Conservation (phyloP, 2,888 invertebrate genomes). For the Rhopalosiphum nymphaeae region DNA sequence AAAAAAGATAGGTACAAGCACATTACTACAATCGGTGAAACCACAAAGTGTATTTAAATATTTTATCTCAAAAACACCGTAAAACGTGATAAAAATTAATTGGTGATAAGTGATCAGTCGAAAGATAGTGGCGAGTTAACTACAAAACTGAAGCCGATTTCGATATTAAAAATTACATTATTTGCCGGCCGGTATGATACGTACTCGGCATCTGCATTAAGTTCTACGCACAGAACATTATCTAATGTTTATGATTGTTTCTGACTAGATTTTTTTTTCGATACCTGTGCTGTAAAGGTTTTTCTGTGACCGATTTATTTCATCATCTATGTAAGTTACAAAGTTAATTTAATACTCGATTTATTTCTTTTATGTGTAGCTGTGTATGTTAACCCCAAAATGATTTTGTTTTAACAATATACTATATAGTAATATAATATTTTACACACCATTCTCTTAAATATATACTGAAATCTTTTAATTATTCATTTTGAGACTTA, state of each 20-base stretch:
- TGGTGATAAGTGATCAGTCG: too few relatives aligned
- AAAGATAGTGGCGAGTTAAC: too few relatives aligned
- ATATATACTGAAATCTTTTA: neutral
- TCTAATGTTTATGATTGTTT: neutral
- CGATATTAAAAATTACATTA: neutral
- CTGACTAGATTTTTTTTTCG: neutral
- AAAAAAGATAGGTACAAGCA: too few relatives aligned
- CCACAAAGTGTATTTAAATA: too few relatives aligned
- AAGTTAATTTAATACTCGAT: neutral
- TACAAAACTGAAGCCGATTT: too few relatives aligned
- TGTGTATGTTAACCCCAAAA: neutral
- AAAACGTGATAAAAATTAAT: too few relatives aligned
- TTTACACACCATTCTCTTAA: neutral
- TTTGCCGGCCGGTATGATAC: neutral
- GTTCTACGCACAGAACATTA: neutral
- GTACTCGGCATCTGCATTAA: neutral
- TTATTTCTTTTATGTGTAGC: neutral
- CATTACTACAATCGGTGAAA: too few relatives aligned
- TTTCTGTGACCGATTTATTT: neutral
- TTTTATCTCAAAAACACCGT: too few relatives aligned
- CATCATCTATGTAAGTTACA: neutral
- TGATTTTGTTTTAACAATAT: neutral
- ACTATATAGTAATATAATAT: neutral
- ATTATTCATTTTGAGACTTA: neutral
- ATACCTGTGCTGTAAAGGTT: neutral